Percentiles rank a stretch among this genome's conserved stretches.
These are phyloP conservation scores for Euwallacea similis DNA, from an alignment of 1,140 invertebrate genomes.

Conservation along the genomic window DNA sequence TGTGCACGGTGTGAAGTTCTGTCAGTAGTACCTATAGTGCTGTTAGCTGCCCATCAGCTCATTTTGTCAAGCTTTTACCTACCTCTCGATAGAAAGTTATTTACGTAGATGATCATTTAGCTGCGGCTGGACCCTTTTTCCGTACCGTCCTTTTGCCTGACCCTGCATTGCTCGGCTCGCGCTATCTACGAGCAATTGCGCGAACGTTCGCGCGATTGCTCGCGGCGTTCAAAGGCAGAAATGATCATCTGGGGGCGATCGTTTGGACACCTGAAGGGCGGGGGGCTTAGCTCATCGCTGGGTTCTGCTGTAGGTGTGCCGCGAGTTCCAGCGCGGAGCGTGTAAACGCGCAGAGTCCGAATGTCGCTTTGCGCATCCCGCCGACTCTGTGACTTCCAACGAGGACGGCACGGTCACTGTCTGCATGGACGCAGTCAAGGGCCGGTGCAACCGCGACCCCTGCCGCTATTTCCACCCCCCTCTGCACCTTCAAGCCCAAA, in stretches of 20 bases:
- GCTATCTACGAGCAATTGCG: not conserved
- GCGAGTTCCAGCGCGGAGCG: conserved; percentile 96
- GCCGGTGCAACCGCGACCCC: conserved; percentile 92
- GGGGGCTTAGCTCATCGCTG: conserved; percentile 32
- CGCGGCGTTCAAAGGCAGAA: not conserved
- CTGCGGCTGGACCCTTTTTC: conserved; percentile 25
- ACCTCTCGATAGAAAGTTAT: conserved; percentile 51
- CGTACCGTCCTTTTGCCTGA: conserved; percentile 3
- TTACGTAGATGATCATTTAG: conserved; percentile 47
- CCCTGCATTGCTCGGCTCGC: not conserved
- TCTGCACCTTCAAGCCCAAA: conserved; percentile 98
- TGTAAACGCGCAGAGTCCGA: conserved; percentile 94
- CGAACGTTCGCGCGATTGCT: not conserved
- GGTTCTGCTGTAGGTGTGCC: conserved; percentile 83
- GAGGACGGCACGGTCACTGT: conserved; percentile 96
- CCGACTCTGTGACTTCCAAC: conserved; percentile 88
- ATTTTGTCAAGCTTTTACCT: conserved; percentile 31
- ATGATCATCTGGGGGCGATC: conserved; percentile 16
- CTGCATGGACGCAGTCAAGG: conserved; percentile 98
- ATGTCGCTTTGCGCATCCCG: conserved; percentile 97
- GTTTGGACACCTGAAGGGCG: not conserved
- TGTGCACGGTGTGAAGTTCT: conserved; percentile 48
- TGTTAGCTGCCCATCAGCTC: conserved; percentile 31
- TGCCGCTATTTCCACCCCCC: conserved; percentile 97
- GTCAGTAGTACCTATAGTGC: conserved; percentile 36